Percentiles rank a stretch among this genome's conserved stretches.
These are phyloP conservation scores for Diprion similis DNA, from an alignment of 1,140 invertebrate species.

Conservation along the genomic window DNA sequence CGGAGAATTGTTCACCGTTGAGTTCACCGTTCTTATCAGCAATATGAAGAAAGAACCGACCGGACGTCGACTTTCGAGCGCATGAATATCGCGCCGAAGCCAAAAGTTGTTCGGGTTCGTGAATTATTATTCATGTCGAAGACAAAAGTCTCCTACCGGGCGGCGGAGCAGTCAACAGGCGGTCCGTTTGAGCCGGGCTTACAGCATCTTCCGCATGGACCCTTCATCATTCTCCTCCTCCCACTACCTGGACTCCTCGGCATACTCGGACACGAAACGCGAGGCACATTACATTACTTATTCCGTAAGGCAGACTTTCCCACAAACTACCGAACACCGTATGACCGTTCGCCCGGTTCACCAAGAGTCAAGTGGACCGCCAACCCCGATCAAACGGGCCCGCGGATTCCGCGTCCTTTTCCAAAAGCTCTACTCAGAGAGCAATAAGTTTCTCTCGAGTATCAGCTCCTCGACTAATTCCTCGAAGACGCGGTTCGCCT, in stretches of 20 bases:
- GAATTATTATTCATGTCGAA: constrained; percentile 42
- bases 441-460: too few species aligned
- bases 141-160: constrained; percentile 39
- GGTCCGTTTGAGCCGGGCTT: constrained; percentile 44
- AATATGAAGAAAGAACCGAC: background rate
- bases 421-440: background rate
- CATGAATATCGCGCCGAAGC: background rate
- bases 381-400: background rate
- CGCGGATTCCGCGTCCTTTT: background rate
- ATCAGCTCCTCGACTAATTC: too few species aligned
- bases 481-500: too few species aligned
- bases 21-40: background rate
- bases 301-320: constrained; percentile 28
- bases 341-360: background rate
- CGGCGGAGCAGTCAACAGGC: constrained; percentile 22
- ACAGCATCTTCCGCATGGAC: constrained; percentile 34
- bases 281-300: constrained; percentile 20
- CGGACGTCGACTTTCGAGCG: background rate
- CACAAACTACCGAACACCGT: constrained; percentile 10
- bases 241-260: background rate
- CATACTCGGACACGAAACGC: background rate
- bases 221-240: constrained; percentile 29
- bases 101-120: constrained; percentile 38
- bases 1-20: background rate
- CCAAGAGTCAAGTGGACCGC: background rate